Conservation (phyloP, 30 jellyfish, hydroid and myxozoan species). For the Cassiopea xamachana region DNA sequence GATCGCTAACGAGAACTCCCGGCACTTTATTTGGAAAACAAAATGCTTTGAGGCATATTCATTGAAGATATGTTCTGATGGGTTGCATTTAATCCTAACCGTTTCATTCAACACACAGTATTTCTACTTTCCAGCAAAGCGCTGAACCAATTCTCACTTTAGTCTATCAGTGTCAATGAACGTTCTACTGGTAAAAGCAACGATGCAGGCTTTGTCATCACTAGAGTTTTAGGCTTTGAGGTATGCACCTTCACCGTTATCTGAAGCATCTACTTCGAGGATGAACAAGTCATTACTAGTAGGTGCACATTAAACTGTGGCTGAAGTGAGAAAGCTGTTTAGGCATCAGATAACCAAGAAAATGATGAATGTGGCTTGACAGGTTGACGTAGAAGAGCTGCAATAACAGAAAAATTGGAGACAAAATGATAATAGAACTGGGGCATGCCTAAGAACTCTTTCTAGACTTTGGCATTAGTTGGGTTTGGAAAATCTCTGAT, state of each 20-base stretch:
- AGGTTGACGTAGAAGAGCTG: slow-evolving; percentile 33
- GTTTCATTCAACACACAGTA: too few species aligned
- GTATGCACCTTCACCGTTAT: slow-evolving; percentile 37
- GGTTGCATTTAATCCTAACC: too few species aligned
- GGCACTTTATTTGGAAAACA: too few species aligned
- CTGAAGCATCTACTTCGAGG: slow-evolving; percentile 34
- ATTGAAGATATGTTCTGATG: too few species aligned
- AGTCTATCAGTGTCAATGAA: too few species aligned
- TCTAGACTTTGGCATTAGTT: not conserved
- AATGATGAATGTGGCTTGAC: slow-evolving; percentile 20
- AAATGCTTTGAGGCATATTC: too few species aligned
- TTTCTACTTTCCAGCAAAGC: too few species aligned
- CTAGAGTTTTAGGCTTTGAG: slow-evolving; percentile 37
- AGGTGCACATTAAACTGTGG: slow-evolving; percentile 59
- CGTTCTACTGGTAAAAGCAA: slow-evolving; percentile 9
- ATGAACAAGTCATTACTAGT: slow-evolving; percentile 35
- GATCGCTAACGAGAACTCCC: too few species aligned
- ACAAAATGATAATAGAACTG: not conserved
- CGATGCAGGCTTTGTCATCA: slow-evolving; percentile 24
- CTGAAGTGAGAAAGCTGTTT: slow-evolving; percentile 45
- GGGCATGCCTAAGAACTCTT: not conserved
- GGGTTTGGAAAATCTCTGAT: not conserved
- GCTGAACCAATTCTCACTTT: too few species aligned
- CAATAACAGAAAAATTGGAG: slow-evolving; percentile 14
- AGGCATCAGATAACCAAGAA: slow-evolving; percentile 27